These are phyloP conservation scores for Hyperoplus lanceolatus DNA, from an alignment of 2,797 vertebrate species.

Conservation along the genomic window DNA sequence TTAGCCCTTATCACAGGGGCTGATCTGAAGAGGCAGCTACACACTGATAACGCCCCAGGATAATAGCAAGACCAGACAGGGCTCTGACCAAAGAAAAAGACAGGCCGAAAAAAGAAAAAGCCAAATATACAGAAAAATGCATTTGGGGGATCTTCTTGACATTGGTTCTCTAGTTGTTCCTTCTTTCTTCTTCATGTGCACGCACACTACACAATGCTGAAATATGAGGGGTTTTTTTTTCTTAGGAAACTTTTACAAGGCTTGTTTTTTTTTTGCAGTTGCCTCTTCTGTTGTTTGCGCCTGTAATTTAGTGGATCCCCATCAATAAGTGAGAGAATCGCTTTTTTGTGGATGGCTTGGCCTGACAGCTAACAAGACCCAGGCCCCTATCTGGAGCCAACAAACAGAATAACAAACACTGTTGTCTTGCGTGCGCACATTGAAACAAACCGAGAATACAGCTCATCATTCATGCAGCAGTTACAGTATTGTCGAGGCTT, in stretches of 20 bases:
- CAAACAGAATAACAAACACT: constrained; percentile 79
- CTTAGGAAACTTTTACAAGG: constrained; percentile 76
- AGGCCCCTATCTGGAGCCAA: constrained; percentile 77
- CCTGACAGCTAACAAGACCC: constrained; percentile 83
- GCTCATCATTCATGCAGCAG: constrained; percentile 73
- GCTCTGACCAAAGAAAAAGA: constrained; percentile 73
- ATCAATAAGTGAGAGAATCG: constrained; percentile 83
- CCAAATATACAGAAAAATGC: constrained; percentile 79
- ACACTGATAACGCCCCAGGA: constrained; percentile 82
- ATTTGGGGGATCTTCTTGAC: constrained; percentile 77
- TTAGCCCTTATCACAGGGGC: constrained; percentile 79
- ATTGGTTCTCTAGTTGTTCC: constrained; percentile 61
- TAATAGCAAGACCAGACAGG: constrained; percentile 80
- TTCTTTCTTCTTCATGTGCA: constrained; percentile 45
- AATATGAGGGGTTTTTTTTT: constrained; percentile 57
- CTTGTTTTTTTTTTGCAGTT: constrained; percentile 71
- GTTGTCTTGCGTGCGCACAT: constrained; percentile 66
- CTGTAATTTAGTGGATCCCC: constrained; percentile 82
- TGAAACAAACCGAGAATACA: constrained; percentile 70
- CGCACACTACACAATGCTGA: constrained; percentile 57
- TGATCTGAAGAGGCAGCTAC: constrained; percentile 84
- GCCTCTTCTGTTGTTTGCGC: constrained; percentile 73
- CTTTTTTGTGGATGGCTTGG: constrained; percentile 74
- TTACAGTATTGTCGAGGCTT: constrained; percentile 79
- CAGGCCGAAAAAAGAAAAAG: constrained; percentile 60